Evolutionary conservation across 1,140 invertebrate species (phyloP), one percentile per base, ranked within the genome.

Genomic region (Drosophila obscura): DNA sequence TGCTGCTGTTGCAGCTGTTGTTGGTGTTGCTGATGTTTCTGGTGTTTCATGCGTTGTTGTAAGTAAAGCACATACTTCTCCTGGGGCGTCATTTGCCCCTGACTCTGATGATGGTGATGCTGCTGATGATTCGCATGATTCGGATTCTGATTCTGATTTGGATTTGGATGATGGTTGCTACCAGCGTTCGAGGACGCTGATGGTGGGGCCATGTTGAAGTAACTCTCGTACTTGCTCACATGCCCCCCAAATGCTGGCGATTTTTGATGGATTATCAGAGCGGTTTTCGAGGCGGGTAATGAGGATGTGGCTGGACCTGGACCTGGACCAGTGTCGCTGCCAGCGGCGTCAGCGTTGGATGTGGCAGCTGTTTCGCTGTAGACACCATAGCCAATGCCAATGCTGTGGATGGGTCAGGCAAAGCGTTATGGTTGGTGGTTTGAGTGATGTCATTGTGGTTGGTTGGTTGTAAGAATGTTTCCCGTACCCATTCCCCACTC

Each of bases 21-120:
- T 22, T 83, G 75, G n/a, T 78, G 73, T 19, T 90, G 84, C 31
- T 79, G 82, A 39, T 91, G 87, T 19, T 82, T 77, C 16, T 91
- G 84, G 58, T 79, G 77, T 61, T 80, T 88, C 77, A 90, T 79
- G 55, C 90, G 90, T 72, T 91, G 88, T 49, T 91, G 84, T 60
- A 91, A 90, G 71, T 91, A 91, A 50, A 80, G 72, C 59, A 91
- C 90, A 65, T 91, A 91, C 55, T 90, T 91, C 68, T 91, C 81
- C 78, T 91, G 90, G 16, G 90, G 90, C 56, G 90, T 91, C 82
- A 91, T 50, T 31, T 77, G 79, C 11, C 58, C 63, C 35, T 57
- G 73, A 16, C n/a, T 13, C 26, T 64, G 66, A 15, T 50, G 49
- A 19, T 52, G 61, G 3, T 63, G 61, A 5, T 46, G 52, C 44